Conservation (phyloP, 2,888 invertebrate species). For the Stenodema calcarata region DNA sequence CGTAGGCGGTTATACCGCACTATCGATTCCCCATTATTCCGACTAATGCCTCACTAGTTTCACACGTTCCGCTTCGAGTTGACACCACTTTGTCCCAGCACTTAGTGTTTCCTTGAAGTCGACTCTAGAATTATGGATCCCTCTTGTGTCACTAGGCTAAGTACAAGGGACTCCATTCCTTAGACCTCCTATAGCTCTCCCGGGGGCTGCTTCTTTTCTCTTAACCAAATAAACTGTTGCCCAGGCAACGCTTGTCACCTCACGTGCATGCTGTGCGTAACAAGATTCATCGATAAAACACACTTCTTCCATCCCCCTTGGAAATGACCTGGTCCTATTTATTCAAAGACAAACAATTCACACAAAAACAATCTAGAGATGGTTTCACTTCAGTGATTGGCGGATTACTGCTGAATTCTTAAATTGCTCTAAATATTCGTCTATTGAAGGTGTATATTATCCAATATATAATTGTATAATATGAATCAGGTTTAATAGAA, state of each 20-base stretch:
- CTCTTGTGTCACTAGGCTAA: not conserved
- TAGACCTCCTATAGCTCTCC: not conserved
- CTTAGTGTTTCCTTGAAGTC: not conserved
- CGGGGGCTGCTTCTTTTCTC: slow-evolving; percentile 1
- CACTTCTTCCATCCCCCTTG: not conserved
- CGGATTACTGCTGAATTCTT: no score
- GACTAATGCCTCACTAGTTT: not conserved
- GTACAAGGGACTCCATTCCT: not conserved
- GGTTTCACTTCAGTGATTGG: no score
- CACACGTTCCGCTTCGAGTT: not conserved
- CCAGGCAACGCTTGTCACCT: slow-evolving; percentile 36
- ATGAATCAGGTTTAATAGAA: no score
- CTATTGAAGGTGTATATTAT: no score
- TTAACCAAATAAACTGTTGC: slow-evolving; percentile 42
- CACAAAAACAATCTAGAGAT: no score
- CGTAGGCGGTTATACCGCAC: not conserved
- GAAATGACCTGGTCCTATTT: not conserved
- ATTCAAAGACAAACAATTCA: not conserved
- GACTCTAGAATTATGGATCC: not conserved
- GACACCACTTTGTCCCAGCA: not conserved
- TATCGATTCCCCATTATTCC: not conserved
- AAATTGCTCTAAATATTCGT: no score
- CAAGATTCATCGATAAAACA: slow-evolving; percentile 45
- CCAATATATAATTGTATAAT: no score
- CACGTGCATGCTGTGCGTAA: slow-evolving; percentile 42